phyloP scores from a whole-genome alignment of 1,140 invertebrate genomes.

The Dendrolimus punctatus region DNA sequence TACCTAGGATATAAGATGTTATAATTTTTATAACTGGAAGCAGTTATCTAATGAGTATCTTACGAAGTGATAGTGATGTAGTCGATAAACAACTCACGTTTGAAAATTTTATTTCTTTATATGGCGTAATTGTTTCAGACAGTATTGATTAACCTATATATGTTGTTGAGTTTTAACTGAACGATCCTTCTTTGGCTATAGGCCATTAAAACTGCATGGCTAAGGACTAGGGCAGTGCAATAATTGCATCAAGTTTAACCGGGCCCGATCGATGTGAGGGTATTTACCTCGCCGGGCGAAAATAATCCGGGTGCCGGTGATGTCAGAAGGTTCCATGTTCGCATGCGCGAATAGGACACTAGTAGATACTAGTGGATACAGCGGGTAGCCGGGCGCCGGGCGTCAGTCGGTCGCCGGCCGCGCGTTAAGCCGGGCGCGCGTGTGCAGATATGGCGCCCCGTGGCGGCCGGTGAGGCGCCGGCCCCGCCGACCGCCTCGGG shows the following conservation, averaged over 20 bases:
- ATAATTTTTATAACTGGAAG: no score
- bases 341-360: constrained; percentile 33
- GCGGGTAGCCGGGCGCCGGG: constrained; percentile 27
- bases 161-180: no score
- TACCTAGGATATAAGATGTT: no score
- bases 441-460: constrained; percentile 59
- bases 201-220: constrained; percentile 29
- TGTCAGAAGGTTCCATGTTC: constrained; percentile 51
- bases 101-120: no score
- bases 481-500: constrained; percentile 64
- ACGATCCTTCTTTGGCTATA: no score
- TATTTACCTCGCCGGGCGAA: constrained; percentile 69
- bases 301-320: constrained; percentile 66
- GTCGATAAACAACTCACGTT: no score
- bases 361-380: constrained; percentile 2
- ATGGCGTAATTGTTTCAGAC: no score
- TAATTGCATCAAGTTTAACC: constrained; percentile 69
- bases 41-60: no score
- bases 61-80: no score
- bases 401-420: constrained; percentile 66
- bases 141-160: no score
- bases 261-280: constrained; percentile 67
- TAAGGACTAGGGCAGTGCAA: constrained; percentile 64
- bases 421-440: constrained; percentile 56
- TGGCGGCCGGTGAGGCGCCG: constrained; percentile 63